Base-by-base conservation (phyloP, 2,797 vertebrate species). In the Myotis myotis region DNA sequence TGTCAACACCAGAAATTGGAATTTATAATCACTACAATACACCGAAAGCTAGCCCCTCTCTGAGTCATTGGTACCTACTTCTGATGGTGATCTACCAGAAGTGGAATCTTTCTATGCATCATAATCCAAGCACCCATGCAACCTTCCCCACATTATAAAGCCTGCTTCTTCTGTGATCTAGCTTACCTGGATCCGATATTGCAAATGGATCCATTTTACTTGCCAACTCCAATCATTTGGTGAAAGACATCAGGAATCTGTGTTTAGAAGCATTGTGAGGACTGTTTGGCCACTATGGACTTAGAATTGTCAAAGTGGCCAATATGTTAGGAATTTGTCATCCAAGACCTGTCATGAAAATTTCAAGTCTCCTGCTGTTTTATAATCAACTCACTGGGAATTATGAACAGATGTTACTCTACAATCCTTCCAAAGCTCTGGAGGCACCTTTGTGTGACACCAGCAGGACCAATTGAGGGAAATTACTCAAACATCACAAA, bases 41-140 rank as follows among this genome's bases (percentile, higher is more conserved):
- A 49, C 38, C 36, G 30, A 81, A 81, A 94, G 5, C 53, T 60
- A 41, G 22, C 17, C 17, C 10, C 93, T 96, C 30, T 33, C 66
- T 64, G 22, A 79, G 51, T 96, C 90, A 72, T 19, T 86, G n/a
- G 84, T 95, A 30, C 57, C 75, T 22, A 38, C 87, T 91, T 87
- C 53, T 91, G 79, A 91, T 55, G n/a, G 17, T 75, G 55, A 5
- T 74, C 25, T 79, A n/a, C 75, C 71, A 64, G 70, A 86, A 64
- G 41, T 13, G 25, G 8, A 38, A 33, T 36, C 47, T 92, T 76
- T 51, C 3, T 94, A 74, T 41, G 33, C 12, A 25, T 57, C 16
- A 2, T 75, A 60, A 72, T 82, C 41, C 23, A 30, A 75, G 64
- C 0, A 13, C 2, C 6, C 15, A 36, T 62, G 10, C 16, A 71